Percentiles rank a stretch among this genome's conserved stretches.
These are phyloP conservation scores for Maniola jurtina DNA, from an alignment of 1,140 invertebrate species.

Conservation along the genomic window DNA sequence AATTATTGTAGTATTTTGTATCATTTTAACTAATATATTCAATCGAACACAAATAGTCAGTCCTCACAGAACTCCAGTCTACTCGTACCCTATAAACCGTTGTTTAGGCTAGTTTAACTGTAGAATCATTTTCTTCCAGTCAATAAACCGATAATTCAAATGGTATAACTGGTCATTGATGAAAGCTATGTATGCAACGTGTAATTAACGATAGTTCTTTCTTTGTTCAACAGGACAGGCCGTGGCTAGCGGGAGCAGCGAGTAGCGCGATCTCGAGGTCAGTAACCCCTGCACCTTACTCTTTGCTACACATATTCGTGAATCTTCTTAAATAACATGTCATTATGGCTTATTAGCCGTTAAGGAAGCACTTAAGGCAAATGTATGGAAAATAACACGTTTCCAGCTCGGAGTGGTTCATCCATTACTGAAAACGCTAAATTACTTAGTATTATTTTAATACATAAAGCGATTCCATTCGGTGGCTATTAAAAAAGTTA, in stretches of 20 bases:
- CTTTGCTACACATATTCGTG: conserved; percentile 65
- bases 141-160: background rate
- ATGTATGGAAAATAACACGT: conserved; percentile 56
- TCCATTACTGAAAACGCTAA: conserved; percentile 2
- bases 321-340: conserved; percentile 64
- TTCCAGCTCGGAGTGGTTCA: conserved; percentile 17
- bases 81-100: too few species aligned
- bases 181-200: conserved; percentile 40
- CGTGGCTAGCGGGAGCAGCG: conserved; percentile 43
- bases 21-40: too few species aligned
- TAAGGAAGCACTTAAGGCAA: conserved; percentile 59
- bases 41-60: too few species aligned
- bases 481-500: background rate
- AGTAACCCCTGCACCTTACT: conserved; percentile 58
- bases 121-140: background rate
- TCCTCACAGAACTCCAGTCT: too few species aligned
- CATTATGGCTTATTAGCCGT: conserved; percentile 68
- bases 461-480: background rate
- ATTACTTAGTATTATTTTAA: conserved; percentile 8
- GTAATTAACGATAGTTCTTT: conserved; percentile 61
- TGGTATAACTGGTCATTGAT: background rate
- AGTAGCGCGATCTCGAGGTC: conserved; percentile 64
- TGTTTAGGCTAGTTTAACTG: background rate
- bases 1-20: too few species aligned
- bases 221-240: conserved; percentile 58